Percentiles rank a stretch among this genome's conserved stretches.
phyloP scores from a whole-genome alignment of 2,888 invertebrate genomes.

The Philhelius pedissequus region DNA sequence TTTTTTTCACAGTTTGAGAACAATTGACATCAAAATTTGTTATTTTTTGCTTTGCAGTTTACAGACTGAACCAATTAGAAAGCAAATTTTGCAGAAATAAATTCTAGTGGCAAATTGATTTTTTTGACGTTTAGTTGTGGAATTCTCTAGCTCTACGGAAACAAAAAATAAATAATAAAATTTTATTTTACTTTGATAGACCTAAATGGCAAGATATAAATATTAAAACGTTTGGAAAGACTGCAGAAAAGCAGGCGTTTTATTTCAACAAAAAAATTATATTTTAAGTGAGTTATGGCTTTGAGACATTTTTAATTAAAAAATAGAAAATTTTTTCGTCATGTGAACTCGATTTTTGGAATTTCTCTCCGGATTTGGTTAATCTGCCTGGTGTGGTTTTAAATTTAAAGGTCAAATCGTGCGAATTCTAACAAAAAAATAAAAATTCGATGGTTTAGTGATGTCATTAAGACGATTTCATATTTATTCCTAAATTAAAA shows the following conservation, averaged over 20 bases:
- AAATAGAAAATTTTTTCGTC: neutral
- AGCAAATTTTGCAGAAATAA: conserved; percentile 36
- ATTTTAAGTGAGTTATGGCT: conserved; percentile 39
- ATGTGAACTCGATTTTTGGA: conserved; percentile 51
- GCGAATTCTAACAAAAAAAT: neutral
- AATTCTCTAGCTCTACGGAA: neutral
- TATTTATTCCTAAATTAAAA: neutral
- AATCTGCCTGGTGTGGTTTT: neutral
- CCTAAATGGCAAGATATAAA: conserved; percentile 24
- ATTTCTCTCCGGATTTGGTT: conserved; percentile 14
- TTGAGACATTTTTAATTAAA: conserved; percentile 11
- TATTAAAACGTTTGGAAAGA: neutral
- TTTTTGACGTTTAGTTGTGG: conserved; percentile 49
- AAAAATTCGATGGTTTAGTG: conserved; percentile 46
- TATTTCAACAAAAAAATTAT: neutral
- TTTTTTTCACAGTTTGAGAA: conserved; percentile 38
- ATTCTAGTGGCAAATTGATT: conserved; percentile 47
- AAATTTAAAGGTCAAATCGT: conserved; percentile 25
- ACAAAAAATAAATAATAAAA: neutral
- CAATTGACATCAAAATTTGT: neutral
- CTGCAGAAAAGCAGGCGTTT: neutral
- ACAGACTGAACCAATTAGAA: conserved; percentile 14
- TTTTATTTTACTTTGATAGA: neutral
- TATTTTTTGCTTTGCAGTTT: conserved; percentile 27
- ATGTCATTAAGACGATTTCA: conserved; percentile 36